Conservation (phyloP, 2,797 vertebrate genomes). For the Sus cebifrons region DNA sequence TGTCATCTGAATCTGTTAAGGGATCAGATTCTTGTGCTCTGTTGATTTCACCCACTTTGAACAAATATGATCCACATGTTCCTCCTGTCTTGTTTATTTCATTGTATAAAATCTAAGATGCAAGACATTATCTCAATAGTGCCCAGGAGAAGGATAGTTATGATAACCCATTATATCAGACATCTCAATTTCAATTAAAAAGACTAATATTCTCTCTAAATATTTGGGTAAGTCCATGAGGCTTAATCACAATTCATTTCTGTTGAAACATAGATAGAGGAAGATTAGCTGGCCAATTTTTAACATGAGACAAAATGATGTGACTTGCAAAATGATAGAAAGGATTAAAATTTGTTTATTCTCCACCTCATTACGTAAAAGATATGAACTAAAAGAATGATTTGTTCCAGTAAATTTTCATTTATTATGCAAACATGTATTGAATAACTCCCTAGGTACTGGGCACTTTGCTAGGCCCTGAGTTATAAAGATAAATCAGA, state of each 20-base stretch:
- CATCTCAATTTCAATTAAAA: conserved; percentile 72
- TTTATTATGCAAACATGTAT: conserved; percentile 40
- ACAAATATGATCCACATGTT: conserved; percentile 49
- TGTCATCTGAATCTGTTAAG: conserved; percentile 45
- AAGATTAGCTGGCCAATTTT: conserved; percentile 57
- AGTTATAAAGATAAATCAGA: conserved; percentile 27
- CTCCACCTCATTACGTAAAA: conserved; percentile 38
- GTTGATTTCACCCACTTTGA: conserved; percentile 43
- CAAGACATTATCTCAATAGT: conserved; percentile 58
- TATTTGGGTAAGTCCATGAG: conserved; percentile 47
- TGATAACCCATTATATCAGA: conserved; percentile 53
- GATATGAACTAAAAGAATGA: conserved; percentile 65
- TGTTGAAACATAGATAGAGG: conserved; percentile 39
- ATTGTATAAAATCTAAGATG: conserved; percentile 68
- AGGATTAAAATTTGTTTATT: conserved; percentile 57
- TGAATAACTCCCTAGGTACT: not conserved
- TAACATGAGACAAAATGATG: conserved; percentile 5
- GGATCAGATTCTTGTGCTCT: conserved; percentile 61
- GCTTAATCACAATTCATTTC: conserved; percentile 60
- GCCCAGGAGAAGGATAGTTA: conserved; percentile 41
- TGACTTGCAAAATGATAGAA: conserved; percentile 53
- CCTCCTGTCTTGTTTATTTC: conserved; percentile 69
- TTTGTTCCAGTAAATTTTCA: conserved; percentile 53
- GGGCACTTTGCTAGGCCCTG: conserved; percentile 27
- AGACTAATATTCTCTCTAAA: conserved; percentile 60